Conservation (phyloP, 2,113 vertebrate species). For the Podarcis muralis region DNA sequence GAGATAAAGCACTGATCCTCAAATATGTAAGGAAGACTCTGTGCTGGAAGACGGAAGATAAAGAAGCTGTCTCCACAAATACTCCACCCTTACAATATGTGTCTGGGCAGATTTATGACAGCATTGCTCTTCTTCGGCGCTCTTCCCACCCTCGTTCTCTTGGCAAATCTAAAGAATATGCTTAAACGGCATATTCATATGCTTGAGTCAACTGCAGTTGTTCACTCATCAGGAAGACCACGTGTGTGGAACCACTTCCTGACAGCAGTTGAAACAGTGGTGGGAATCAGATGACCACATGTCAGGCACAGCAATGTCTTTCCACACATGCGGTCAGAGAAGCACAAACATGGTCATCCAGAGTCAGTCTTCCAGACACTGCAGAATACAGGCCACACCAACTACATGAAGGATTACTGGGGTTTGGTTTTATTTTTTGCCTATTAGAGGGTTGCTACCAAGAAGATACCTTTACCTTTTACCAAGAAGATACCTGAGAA, state of each 20-base stretch:
- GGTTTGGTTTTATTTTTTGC: neutral
- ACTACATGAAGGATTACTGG: neutral
- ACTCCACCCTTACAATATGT: slow-evolving; percentile 13
- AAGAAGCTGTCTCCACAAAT: slow-evolving; percentile 32
- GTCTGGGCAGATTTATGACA: slow-evolving; percentile 4
- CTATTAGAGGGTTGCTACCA: neutral
- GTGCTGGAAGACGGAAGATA: slow-evolving; percentile 14
- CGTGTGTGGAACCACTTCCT: neutral
- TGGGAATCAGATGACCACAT: neutral
- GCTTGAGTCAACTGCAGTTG: neutral
- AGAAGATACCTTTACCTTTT: too few relatives aligned
- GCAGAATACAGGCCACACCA: neutral
- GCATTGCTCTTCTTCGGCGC: neutral
- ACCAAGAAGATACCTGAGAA: neutral
- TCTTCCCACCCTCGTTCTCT: neutral
- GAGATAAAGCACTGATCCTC: slow-evolving; percentile 25
- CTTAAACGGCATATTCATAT: rapidly evolving
- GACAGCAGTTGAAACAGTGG: neutral
- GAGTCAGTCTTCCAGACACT: neutral
- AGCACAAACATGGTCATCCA: neutral
- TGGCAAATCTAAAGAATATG: neutral
- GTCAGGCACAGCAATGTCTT: neutral
- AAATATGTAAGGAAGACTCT: slow-evolving; percentile 5
- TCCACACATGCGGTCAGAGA: neutral
- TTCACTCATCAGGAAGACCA: neutral